A percentile compares a stretch with the other conserved stretches of the same genome.
These are phyloP conservation scores for Operophtera brumata DNA, from an alignment of 2,888 invertebrate species.

Conservation along the genomic window DNA sequence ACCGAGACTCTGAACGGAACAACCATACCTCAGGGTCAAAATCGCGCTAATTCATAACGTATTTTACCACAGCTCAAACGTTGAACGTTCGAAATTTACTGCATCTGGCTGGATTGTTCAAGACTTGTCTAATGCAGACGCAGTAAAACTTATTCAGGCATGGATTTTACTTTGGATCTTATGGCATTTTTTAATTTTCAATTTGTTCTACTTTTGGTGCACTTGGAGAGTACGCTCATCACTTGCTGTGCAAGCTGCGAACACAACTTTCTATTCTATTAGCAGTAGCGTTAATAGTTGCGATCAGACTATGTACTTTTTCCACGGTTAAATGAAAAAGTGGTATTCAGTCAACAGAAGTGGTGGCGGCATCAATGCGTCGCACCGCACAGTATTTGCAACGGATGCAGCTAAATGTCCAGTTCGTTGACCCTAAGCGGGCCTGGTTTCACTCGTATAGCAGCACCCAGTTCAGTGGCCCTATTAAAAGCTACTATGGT, in stretches of 20 bases:
- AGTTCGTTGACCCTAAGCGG: constrained; percentile 74
- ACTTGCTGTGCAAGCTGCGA: constrained; percentile 34
- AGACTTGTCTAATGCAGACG: no score
- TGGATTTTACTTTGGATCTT: no score
- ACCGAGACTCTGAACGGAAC: no score
- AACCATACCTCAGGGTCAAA: no score
- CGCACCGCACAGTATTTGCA: constrained; percentile 69
- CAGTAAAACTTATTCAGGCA: no score
- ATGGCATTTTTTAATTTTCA: not conserved
- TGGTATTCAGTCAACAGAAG: constrained; percentile 66
- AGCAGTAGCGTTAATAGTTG: constrained; percentile 48
- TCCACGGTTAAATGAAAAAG: constrained; percentile 63
- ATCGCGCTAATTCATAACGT: no score
- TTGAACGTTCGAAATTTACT: no score
- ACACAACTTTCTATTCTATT: constrained; percentile 66
- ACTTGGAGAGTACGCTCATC: constrained; percentile 12
- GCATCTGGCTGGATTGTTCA: no score
- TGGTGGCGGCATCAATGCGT: constrained; percentile 71
- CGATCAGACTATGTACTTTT: constrained; percentile 62
- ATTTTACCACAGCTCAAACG: no score
- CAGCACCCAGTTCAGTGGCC: constrained; percentile 73
- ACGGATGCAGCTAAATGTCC: constrained; percentile 80
- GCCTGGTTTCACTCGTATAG: constrained; percentile 77
- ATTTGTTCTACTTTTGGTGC: not conserved
- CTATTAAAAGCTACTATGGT: constrained; percentile 63